Percentiles rank a stretch among this genome's conserved stretches.
Evolutionary conservation across 2,888 invertebrate species (phyloP).

Genomic region (Brenthis hecate): DNA sequence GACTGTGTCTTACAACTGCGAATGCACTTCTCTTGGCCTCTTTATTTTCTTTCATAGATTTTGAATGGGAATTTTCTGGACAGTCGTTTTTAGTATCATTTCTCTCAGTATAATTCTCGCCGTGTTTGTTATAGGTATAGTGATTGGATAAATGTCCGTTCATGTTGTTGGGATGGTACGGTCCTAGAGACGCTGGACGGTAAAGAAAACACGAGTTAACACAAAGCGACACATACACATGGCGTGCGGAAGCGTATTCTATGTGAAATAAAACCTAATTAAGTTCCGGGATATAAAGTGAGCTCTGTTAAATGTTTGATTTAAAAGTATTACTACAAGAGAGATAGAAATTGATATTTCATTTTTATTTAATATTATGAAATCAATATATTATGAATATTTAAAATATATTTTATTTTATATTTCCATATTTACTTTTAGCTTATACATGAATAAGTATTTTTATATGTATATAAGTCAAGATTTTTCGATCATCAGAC

Average conservation of each 20-base stretch:
- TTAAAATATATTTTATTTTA: too few species aligned
- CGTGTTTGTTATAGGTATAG: conserved; percentile 79
- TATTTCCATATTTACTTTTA: too few species aligned
- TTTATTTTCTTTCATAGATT: conserved; percentile 78
- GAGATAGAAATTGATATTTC: too few species aligned
- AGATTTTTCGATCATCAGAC: too few species aligned
- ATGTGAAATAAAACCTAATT: conserved; percentile 54
- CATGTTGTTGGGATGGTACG: conserved; percentile 76
- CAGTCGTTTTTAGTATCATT: conserved; percentile 73
- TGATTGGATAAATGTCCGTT: conserved; percentile 72
- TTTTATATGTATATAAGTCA: too few species aligned
- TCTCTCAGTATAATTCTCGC: conserved; percentile 77
- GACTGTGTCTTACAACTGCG: conserved; percentile 84
- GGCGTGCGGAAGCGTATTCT: conserved; percentile 62
- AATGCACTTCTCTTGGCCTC: conserved; percentile 83
- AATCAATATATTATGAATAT: too few species aligned
- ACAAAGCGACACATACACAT: conserved; percentile 74
- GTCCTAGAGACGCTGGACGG: conserved; percentile 77
- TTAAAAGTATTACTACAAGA: background rate
- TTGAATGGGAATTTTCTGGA: conserved; percentile 78
- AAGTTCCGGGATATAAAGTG: conserved; percentile 39
- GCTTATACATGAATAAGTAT: too few species aligned
- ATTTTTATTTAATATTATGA: too few species aligned
- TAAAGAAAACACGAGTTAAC: conserved; percentile 71
- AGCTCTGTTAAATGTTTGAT: background rate